These are phyloP conservation scores for Heliocidaris tuberculata DNA, from an alignment of 35 echinoderm and acorn worm species.

Conservation along the genomic window DNA sequence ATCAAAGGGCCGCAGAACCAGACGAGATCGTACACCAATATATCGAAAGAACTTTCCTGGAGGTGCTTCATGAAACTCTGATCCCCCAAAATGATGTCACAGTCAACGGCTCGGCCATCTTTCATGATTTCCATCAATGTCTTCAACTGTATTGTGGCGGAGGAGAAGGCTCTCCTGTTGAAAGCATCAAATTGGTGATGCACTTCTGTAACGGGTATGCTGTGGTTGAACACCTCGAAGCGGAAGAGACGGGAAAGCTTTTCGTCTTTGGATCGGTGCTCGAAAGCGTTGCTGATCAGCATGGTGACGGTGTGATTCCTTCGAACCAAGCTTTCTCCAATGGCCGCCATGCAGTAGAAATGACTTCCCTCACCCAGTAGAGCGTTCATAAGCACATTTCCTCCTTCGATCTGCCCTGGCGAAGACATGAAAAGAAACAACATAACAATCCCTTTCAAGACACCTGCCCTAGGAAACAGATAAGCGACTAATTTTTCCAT, in stretches of 20 bases:
- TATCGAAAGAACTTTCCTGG: background rate
- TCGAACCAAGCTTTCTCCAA: slow-evolving; percentile 41
- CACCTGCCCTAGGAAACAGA: background rate
- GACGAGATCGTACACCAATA: background rate
- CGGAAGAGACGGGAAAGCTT: slow-evolving; percentile 40
- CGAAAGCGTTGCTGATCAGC: slow-evolving; percentile 63
- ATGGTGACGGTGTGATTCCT: slow-evolving; percentile 50
- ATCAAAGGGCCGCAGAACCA: background rate
- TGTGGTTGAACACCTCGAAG: slow-evolving; percentile 63
- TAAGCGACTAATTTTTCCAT: background rate
- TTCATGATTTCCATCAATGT: slow-evolving; percentile 14
- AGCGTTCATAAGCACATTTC: slow-evolving; percentile 54
- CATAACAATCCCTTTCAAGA: background rate
- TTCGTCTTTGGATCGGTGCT: slow-evolving; percentile 4
- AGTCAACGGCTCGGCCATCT: slow-evolving; percentile 25
- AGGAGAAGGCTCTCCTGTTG: slow-evolving; percentile 16
- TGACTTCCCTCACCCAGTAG: slow-evolving; percentile 57
- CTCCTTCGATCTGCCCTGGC: background rate
- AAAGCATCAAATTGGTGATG: slow-evolving; percentile 31
- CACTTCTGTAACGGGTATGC: slow-evolving; percentile 38
- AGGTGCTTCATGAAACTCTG: slow-evolving; percentile 12
- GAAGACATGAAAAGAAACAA: background rate
- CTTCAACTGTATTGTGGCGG: background rate
- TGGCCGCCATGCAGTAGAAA: slow-evolving; percentile 38
- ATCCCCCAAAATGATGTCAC: background rate